phyloP scores from a whole-genome alignment of 1,140 invertebrate genomes.

The Carcinoscorpius rotundicauda region DNA sequence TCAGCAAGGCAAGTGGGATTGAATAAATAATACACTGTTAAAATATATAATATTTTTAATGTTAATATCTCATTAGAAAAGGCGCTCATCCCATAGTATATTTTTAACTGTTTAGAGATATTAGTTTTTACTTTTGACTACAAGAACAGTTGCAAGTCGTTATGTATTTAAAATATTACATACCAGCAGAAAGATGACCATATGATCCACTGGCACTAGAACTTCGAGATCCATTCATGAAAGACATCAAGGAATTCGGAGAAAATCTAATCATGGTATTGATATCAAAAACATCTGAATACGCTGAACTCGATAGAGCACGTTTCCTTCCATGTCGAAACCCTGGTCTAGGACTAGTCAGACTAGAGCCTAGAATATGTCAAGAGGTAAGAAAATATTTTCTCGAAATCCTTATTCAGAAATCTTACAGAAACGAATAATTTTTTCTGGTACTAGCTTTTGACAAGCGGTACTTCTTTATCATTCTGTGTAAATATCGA shows the following conservation, averaged over 20 bases:
- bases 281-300: slow-evolving; percentile 86
- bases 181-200: slow-evolving; percentile 82
- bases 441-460: no score
- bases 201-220: slow-evolving; percentile 61
- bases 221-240: slow-evolving; percentile 66
- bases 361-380: slow-evolving; percentile 7
- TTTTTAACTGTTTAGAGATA: no score
- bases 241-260: slow-evolving; percentile 78
- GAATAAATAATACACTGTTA: no score
- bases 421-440: no score
- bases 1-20: no score
- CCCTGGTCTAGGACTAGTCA: slow-evolving; percentile 10
- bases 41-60: no score
- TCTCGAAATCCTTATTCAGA: no score
- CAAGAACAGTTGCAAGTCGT: no score
- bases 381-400: neutral
- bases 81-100: no score
- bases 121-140: no score
- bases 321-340: slow-evolving; percentile 45
- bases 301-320: slow-evolving; percentile 84
- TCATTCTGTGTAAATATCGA: neutral
- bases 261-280: slow-evolving; percentile 91
- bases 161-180: neutral
- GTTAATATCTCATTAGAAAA: no score
- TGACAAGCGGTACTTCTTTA: no score